Base-by-base conservation (phyloP, 2,113 vertebrate species). In the Lepus europaeus region DNA sequence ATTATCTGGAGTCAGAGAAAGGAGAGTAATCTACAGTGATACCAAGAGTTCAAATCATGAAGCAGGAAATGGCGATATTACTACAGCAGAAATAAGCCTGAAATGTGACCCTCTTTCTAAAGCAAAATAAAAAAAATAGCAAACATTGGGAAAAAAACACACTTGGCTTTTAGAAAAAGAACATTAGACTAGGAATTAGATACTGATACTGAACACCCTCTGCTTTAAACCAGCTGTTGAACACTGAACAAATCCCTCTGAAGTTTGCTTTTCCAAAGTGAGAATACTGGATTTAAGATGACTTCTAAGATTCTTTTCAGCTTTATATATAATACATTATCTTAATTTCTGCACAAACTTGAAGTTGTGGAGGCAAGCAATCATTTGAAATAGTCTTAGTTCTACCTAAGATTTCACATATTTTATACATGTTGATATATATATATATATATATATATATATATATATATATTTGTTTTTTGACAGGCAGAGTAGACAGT, bases 41-140 rank as follows among this genome's bases (percentile, higher is more conserved):
- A 76, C 9, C 9, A 81, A 66, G 39, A 72, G n/a, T 68, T 91
- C 74, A 31, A 11, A 91, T 73, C 73, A 10, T 91, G 51, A 93
- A 87, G 59, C 77, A 66, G 72, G n/a, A 91, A 93, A 78, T 61
- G 27, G 27, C 63, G 49, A 91, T 61, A 45, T 45, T 45, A 91
- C 49, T 39, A 61, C 36, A 85, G 80, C 13, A 93, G 83, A 94
- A 77, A 78, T 3, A 89, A 29, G 59, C 27, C 9, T 83, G 80
- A 94, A 89, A 89, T 74, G n/a, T 66, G 56, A 96, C 73, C 27
- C 5, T 92, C 22, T 83, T 87, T 81, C 74, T 89, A 91, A 96
- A 97, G 87, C 77, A 97, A 93, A n/a, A 73, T 23, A 72, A 33
- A 84, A 61, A 63, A 76, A n/a, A 86, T 0, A 92, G 33, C 88